Evolutionary conservation across 2,888 invertebrate genomes (phyloP).

Genomic region (Mechanitis mazaeus): DNA sequence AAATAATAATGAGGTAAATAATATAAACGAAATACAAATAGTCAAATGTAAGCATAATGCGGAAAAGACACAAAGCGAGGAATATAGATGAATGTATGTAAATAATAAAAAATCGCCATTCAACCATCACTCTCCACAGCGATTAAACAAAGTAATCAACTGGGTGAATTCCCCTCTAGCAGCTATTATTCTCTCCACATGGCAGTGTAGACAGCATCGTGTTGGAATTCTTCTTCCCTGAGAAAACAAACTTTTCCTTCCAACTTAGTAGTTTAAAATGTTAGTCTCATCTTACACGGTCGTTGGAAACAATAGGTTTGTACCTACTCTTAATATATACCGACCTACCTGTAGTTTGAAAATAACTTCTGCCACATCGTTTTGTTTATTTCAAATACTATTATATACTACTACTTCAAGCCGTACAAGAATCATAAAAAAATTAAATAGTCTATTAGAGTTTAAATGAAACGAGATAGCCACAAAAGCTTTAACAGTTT

Average conservation of each 20-base stretch:
- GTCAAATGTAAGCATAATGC: too few relatives aligned
- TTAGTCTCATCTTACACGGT: background rate
- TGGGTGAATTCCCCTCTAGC: conserved; percentile 14
- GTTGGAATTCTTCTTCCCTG: conserved; percentile 16
- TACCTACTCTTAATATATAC: too few relatives aligned
- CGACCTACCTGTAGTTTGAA: too few relatives aligned
- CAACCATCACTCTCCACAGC: background rate
- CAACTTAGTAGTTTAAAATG: conserved; percentile 3
- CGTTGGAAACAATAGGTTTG: background rate
- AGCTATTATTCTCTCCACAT: conserved; percentile 16
- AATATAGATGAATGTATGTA: too few relatives aligned
- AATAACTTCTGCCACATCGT: too few relatives aligned
- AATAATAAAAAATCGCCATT: too few relatives aligned
- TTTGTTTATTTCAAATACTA: too few relatives aligned
- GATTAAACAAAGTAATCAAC: conserved; percentile 22
- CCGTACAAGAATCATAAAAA: background rate
- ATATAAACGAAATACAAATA: too few relatives aligned
- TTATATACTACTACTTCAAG: too few relatives aligned
- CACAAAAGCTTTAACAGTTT: conserved; percentile 17
- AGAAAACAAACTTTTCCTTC: conserved; percentile 18
- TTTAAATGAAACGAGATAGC: background rate
- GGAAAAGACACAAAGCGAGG: too few relatives aligned
- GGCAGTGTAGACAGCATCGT: conserved; percentile 7
- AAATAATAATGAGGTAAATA: too few relatives aligned
- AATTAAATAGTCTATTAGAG: background rate